phyloP scores from a whole-genome alignment of 2,113 vertebrate genomes.

The Pangasianodon hypophthalmus region DNA sequence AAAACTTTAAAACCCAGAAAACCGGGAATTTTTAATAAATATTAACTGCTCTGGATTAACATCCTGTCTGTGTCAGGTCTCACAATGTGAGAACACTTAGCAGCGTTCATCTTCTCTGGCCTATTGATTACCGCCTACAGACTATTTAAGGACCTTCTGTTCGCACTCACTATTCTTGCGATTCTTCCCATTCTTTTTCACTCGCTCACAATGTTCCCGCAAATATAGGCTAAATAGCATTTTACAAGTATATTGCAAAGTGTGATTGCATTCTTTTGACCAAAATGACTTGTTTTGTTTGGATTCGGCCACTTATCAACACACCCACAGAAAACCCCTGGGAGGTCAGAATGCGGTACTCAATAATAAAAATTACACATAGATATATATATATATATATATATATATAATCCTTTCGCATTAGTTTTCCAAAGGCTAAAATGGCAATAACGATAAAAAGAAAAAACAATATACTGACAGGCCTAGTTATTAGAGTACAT shows the following conservation, averaged over 20 bases:
- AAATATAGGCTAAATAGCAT: neutral
- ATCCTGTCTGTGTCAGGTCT: neutral
- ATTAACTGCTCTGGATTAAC: neutral
- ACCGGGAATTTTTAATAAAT: neutral
- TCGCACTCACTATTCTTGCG: neutral
- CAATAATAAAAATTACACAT: neutral
- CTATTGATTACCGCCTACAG: neutral
- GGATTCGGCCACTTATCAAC: neutral
- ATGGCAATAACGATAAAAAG: neutral
- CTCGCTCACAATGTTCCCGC: neutral
- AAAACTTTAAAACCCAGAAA: neutral
- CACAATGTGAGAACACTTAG: neutral
- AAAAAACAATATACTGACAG: neutral
- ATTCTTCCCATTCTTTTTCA: neutral
- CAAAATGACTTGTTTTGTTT: neutral
- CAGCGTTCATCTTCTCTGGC: neutral
- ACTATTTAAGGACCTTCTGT: conserved; percentile 6
- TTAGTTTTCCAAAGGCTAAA: neutral
- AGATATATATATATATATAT: too few species aligned
- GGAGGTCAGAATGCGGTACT: neutral
- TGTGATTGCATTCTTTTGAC: neutral
- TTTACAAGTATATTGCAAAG: neutral
- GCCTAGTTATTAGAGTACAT: neutral
- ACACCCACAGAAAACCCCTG: neutral
- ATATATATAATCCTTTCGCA: too few species aligned